phyloP scores from a whole-genome alignment of 1,140 invertebrate genomes.

The Adoxophyes honmai region DNA sequence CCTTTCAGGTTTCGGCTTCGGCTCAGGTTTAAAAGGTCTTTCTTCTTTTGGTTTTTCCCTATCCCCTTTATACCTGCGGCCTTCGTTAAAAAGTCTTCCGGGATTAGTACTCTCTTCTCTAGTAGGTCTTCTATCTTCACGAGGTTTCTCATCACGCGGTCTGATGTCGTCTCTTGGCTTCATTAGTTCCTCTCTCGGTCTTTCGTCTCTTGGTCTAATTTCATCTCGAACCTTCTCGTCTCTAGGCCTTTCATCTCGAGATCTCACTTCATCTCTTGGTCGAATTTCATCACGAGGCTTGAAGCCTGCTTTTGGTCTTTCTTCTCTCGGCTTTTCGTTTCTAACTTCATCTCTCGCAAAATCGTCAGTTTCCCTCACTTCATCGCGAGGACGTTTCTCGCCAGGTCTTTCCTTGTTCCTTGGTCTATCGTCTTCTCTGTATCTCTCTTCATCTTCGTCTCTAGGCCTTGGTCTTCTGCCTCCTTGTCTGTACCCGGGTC shows the following conservation, averaged over 20 bases:
- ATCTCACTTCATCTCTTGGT: slow-evolving; percentile 35
- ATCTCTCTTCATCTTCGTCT: slow-evolving; percentile 48
- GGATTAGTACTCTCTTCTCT: slow-evolving; percentile 38
- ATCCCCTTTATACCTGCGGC: slow-evolving; percentile 44
- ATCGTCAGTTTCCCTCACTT: slow-evolving; percentile 35
- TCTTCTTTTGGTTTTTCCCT: slow-evolving; percentile 50
- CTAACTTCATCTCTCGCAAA: slow-evolving; percentile 35
- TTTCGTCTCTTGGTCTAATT: slow-evolving; percentile 35
- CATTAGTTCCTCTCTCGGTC: slow-evolving; percentile 32
- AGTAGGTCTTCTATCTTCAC: slow-evolving; percentile 17
- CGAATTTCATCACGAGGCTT: slow-evolving; percentile 37
- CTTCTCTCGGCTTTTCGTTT: slow-evolving; percentile 28
- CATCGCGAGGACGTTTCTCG: slow-evolving; percentile 36
- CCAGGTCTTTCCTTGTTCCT: slow-evolving; percentile 33
- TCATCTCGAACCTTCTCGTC: slow-evolving; percentile 33
- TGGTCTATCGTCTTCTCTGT: slow-evolving; percentile 41
- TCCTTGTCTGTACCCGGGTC: slow-evolving; percentile 30
- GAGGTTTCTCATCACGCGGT: slow-evolving; percentile 4
- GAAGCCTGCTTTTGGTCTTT: slow-evolving; percentile 34
- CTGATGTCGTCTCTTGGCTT: slow-evolving; percentile 20
- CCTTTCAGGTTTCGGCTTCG: slow-evolving; percentile 16
- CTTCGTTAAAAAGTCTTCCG: slow-evolving; percentile 38
- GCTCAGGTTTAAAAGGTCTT: slow-evolving; percentile 48
- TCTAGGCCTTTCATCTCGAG: slow-evolving; percentile 39
- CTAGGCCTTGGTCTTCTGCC: slow-evolving; percentile 37